Evolutionary conservation across 2,888 invertebrate genomes (phyloP).

Genomic region (Torymus aiolomorphi): DNA sequence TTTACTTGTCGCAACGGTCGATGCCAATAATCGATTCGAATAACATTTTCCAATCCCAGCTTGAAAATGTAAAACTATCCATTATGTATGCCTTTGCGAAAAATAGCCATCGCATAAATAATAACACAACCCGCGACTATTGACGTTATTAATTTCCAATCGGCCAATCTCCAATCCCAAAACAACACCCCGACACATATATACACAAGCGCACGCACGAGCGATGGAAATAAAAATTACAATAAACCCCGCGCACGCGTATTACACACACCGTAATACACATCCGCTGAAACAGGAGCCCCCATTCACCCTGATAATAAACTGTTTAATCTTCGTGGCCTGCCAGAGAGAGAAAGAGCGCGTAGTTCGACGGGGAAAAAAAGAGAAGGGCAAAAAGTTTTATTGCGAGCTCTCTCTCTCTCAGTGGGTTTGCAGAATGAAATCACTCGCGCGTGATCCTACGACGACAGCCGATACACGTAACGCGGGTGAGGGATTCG

Average conservation of each 20-base stretch:
- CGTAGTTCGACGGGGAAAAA: not conserved
- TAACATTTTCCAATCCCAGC: no score
- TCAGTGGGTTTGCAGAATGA: constrained; percentile 14
- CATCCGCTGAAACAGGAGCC: not conserved
- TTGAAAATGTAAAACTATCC: no score
- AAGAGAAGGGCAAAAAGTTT: constrained; percentile 21
- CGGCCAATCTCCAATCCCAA: no score
- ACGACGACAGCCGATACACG: constrained; percentile 2
- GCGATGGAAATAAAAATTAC: not conserved
- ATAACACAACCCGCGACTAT: no score
- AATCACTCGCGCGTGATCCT: constrained; percentile 34
- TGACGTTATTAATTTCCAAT: no score
- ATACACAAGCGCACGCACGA: not conserved
- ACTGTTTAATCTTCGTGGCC: constrained; percentile 8
- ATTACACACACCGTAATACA: no score
- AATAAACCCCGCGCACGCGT: no score
- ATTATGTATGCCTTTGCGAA: no score
- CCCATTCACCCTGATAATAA: constrained; percentile 19
- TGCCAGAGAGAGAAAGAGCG: not conserved
- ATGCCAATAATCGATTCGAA: no score
- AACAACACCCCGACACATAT: not conserved
- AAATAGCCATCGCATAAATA: no score
- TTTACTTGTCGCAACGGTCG: no score
- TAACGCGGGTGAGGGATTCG: constrained; percentile 2
- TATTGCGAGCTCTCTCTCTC: not conserved